phyloP scores from a whole-genome alignment of 2,797 vertebrate species.

The Cephalopachus bancanus region DNA sequence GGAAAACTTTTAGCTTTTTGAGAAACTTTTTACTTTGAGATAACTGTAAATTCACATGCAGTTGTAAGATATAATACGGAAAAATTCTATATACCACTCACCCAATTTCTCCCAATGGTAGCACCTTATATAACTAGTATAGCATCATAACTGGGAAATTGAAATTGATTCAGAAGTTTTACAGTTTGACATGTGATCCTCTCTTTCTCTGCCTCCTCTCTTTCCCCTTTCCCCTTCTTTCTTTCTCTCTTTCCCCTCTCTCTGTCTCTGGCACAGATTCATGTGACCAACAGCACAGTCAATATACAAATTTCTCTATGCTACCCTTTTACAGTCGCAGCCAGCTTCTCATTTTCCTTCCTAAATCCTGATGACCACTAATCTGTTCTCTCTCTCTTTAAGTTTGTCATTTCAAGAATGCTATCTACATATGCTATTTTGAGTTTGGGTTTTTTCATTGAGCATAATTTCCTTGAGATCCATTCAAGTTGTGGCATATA shows the following conservation, averaged over 20 bases:
- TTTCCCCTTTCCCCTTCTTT: background rate
- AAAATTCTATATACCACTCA: background rate
- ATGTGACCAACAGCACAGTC: background rate
- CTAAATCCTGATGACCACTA: background rate
- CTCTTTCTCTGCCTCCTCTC: background rate
- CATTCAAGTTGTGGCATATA: background rate
- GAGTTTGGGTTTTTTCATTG: background rate
- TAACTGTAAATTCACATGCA: background rate
- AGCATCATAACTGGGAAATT: background rate
- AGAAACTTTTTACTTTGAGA: background rate
- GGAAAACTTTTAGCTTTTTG: background rate
- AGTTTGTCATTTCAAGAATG: constrained; percentile 4
- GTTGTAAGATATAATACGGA: background rate
- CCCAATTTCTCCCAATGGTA: background rate
- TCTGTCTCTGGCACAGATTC: background rate
- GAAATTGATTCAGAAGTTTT: background rate
- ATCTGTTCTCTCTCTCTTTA: background rate
- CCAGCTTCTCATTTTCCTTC: background rate
- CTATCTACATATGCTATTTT: background rate
- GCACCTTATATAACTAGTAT: background rate
- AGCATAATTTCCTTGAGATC: background rate
- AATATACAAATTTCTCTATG: background rate
- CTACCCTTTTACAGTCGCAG: background rate
- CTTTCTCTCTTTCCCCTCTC: background rate
- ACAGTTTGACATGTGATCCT: background rate